A percentile compares a stretch with the other conserved stretches of the same genome.
Evolutionary conservation across 2,113 vertebrate genomes (phyloP).

Genomic region (Scartelaos histophorus): DNA sequence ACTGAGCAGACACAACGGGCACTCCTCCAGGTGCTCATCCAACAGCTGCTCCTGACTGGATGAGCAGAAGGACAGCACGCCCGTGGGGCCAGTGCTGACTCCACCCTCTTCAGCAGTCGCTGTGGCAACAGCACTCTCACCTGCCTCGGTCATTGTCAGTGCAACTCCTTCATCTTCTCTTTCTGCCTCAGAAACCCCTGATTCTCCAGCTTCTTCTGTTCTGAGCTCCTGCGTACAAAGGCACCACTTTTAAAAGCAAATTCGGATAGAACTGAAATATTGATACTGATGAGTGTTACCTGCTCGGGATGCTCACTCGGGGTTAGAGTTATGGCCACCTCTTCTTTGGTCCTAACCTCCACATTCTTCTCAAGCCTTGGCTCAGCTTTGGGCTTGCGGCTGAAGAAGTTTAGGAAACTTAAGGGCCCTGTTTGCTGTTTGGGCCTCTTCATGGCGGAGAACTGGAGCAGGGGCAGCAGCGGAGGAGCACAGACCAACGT

Average conservation of each 20-base stretch:
- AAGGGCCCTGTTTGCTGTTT: conserved; percentile 71
- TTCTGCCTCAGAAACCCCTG: conserved; percentile 56
- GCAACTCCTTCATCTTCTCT: conserved; percentile 51
- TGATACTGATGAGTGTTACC: conserved; percentile 48
- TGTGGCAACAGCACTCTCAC: conserved; percentile 30
- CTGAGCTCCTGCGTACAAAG: conserved; percentile 53
- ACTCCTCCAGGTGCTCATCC: conserved; percentile 82
- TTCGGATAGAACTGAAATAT: neutral
- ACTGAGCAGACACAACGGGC: conserved; percentile 85
- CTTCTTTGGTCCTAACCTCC: conserved; percentile 56
- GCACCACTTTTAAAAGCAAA: neutral
- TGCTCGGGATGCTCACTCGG: conserved; percentile 68
- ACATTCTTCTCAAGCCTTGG: conserved; percentile 47
- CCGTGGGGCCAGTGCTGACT: conserved; percentile 59
- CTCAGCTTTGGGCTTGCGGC: conserved; percentile 76
- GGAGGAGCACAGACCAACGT: conserved; percentile 56
- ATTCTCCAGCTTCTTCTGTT: conserved; percentile 56
- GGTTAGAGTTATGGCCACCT: conserved; percentile 64
- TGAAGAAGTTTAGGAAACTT: conserved; percentile 79
- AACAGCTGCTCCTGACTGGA: conserved; percentile 78
- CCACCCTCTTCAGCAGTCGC: conserved; percentile 48
- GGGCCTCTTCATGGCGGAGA: conserved; percentile 78
- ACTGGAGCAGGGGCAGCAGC: conserved; percentile 50
- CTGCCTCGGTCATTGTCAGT: conserved; percentile 22
- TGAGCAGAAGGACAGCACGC: conserved; percentile 73